Evolutionary conservation across 2,888 invertebrate species (phyloP), one percentile per base, ranked within the genome.

Genomic region (Priocnemis perturbator): DNA sequence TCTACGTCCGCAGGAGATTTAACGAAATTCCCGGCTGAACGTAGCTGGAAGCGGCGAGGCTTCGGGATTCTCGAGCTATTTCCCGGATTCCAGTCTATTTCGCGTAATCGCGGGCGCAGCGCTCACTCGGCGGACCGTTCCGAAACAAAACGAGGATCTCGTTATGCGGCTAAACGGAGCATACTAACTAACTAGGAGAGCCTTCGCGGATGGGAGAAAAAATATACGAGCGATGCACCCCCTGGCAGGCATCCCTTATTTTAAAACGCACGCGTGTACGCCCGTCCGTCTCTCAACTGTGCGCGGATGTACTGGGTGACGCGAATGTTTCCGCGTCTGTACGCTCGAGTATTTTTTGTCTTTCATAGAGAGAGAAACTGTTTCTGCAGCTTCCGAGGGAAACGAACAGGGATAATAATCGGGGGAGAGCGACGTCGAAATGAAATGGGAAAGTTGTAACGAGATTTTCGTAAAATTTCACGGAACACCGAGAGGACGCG

Each of bases 161-260:
- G 78, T 81, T 81, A 78, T 69, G 71, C 66, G 66, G 73, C 69
- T 77, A 81, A 81, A 79, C 78, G 74, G 65, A 64, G 79, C 77
- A 73, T 77, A 63, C 71, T 75, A 76, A 75, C 76, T 78, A 76
- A 74, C 74, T 70, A 57, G 64, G 53, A 62, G 67, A 19, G 21
- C 48, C 37, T 14, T 45, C 7, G 17, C 26, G 58, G 60, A 65
- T 61, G 60, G 61, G 37, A 52, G 58, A 47, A 53, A 56, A 53
- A 21, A 53, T 60, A 64, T 44, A 60, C 26, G 60, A 30, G 30
- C 56, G 30, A 21, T 14, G 30, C n/a, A 30, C 19, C 15, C n/a
- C 21, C 26, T 14, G 19, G 19, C 61, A 2, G 26, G 5, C 5
- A 5, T 61, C 59, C 61, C 62, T 63, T 67, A 67, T 63, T 64